phyloP scores from a whole-genome alignment of 1,140 invertebrate genomes.

The Lanistes nyassanus region DNA sequence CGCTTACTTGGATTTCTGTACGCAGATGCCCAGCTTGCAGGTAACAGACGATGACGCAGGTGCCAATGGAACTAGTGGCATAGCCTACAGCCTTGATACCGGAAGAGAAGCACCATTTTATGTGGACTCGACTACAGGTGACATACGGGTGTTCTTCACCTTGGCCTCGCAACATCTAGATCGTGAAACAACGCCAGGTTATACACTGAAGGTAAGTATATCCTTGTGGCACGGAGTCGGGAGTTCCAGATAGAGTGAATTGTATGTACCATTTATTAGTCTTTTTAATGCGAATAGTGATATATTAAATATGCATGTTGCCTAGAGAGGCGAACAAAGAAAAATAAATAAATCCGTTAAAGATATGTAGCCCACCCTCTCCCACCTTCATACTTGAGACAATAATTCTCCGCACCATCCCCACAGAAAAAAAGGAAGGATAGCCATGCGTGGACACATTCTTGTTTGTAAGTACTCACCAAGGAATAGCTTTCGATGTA shows the following conservation, averaged over 20 bases:
- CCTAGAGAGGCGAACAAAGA: no score
- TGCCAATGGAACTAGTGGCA: conserved; percentile 31
- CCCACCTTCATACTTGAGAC: neutral
- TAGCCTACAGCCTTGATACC: conserved; percentile 27
- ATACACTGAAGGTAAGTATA: conserved; percentile 24
- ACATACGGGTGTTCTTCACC: conserved; percentile 18
- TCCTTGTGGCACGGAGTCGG: neutral
- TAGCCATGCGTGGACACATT: no score
- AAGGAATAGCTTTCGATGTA: no score
- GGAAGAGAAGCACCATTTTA: conserved; percentile 19
- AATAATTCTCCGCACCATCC: no score
- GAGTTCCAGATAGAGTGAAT: neutral
- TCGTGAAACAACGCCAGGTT: conserved; percentile 26
- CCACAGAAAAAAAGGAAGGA: no score
- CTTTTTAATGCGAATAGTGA: no score
- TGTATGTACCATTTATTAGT: no score
- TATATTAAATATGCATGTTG: no score
- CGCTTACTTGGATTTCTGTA: neutral
- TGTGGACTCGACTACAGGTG: conserved; percentile 30
- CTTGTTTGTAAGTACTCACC: no score
- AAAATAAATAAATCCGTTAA: neutral
- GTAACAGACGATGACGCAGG: conserved; percentile 37
- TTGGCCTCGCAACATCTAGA: conserved; percentile 27
- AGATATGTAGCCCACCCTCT: neutral
- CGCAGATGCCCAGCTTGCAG: conserved; percentile 20